Conservation (phyloP, 2,797 vertebrate genomes). For the Poecilia wingei region DNA sequence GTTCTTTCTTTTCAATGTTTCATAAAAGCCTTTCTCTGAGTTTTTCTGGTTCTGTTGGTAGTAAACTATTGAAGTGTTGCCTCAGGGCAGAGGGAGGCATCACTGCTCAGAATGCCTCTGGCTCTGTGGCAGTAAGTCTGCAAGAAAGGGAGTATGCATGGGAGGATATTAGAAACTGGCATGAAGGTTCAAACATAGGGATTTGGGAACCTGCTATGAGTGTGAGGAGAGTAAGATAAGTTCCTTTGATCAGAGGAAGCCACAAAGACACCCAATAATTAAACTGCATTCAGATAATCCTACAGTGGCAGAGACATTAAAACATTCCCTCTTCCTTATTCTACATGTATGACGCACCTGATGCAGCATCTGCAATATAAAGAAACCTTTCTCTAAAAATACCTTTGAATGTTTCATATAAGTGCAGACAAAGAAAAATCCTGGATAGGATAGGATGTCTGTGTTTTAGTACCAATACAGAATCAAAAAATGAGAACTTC, state of each 20-base stretch:
- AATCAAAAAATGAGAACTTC: background rate
- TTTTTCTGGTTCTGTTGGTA: conserved; percentile 7
- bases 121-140: conserved; percentile 31
- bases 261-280: conserved; percentile 55
- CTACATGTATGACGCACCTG: background rate
- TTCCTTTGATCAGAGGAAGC: conserved; percentile 61
- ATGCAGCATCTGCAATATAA: background rate
- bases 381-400: background rate
- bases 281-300: conserved; percentile 58
- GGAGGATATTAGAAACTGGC: conserved; percentile 29
- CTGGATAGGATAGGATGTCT: background rate
- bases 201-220: conserved; percentile 10
- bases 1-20: conserved; percentile 2
- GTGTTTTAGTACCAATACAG: background rate
- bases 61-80: conserved; percentile 17
- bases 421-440: background rate
- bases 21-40: conserved; percentile 9
- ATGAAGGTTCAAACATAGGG: conserved; percentile 41
- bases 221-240: conserved; percentile 23
- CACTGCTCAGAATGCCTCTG: conserved; percentile 26
- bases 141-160: conserved; percentile 24
- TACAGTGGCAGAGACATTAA: conserved; percentile 32
- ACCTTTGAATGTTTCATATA: background rate
- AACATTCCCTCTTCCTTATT: conserved; percentile 18
- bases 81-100: conserved; percentile 28